Percentiles rank a stretch among this genome's conserved stretches.
phyloP scores from a whole-genome alignment of 2,797 vertebrate genomes.

The Rhodeus uyekii region DNA sequence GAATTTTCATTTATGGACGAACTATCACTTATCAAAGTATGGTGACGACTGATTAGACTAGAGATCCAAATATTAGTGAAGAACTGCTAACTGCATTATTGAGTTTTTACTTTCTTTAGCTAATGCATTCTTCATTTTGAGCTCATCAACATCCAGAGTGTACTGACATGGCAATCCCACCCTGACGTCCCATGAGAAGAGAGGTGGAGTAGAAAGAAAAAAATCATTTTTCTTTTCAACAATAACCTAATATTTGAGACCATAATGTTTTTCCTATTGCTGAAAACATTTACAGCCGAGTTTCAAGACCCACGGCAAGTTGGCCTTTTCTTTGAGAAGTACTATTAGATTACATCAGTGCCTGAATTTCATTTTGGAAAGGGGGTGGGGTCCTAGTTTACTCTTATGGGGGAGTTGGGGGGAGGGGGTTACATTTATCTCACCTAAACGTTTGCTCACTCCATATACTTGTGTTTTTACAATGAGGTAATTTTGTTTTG shows the following conservation, averaged over 20 bases:
- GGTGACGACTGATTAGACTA: not conserved
- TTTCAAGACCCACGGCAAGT: not conserved
- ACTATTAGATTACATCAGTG: not conserved
- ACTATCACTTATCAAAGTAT: not conserved
- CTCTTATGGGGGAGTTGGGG: too few species aligned
- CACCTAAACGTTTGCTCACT: too few species aligned
- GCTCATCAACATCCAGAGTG: constrained; percentile 25
- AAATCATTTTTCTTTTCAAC: not conserved
- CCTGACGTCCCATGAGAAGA: not conserved
- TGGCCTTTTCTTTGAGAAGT: not conserved
- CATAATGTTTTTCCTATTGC: constrained; percentile 3
- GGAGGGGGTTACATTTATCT: too few species aligned
- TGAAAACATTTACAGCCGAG: not conserved
- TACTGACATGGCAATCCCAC: constrained; percentile 17
- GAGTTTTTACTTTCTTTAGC: not conserved
- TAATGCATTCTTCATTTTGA: constrained; percentile 37
- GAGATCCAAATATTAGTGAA: not conserved
- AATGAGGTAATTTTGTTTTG: too few species aligned
- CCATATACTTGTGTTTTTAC: too few species aligned
- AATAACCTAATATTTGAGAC: not conserved
- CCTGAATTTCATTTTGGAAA: too few species aligned
- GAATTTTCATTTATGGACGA: not conserved
- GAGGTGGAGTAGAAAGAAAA: constrained; percentile 6
- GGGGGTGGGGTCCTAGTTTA: too few species aligned
- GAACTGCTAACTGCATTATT: not conserved